These are phyloP conservation scores for Panagrolaimus sp. DNA, from an alignment of 1,140 invertebrate species.

Conservation along the genomic window DNA sequence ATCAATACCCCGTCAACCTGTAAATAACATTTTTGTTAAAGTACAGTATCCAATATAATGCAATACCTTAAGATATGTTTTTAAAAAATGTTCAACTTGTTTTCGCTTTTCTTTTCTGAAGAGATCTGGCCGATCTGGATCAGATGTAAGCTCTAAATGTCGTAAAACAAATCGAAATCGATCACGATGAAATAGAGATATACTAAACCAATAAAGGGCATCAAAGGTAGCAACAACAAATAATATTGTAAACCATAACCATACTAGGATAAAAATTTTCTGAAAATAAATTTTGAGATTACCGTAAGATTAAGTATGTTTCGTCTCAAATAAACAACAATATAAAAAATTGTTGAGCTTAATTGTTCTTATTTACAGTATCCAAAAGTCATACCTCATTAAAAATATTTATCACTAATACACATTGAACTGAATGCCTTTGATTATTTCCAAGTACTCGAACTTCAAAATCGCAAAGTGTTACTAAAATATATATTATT, in stretches of 20 bases:
- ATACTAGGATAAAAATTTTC: slow-evolving; percentile 62
- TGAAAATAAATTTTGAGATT: too few relatives aligned
- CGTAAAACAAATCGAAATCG: slow-evolving; percentile 56
- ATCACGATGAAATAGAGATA: slow-evolving; percentile 56
- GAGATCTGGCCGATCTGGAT: slow-evolving; percentile 55
- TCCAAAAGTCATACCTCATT: slow-evolving; percentile 56
- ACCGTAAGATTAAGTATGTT: too few relatives aligned
- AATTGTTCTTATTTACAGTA: not conserved
- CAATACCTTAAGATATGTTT: slow-evolving; percentile 57
- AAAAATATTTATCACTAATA: slow-evolving; percentile 64
- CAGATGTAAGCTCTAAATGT: slow-evolving; percentile 56
- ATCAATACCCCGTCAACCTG: slow-evolving; percentile 57
- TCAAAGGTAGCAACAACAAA: slow-evolving; percentile 60
- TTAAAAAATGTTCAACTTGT: slow-evolving; percentile 57
- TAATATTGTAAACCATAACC: slow-evolving; percentile 64
- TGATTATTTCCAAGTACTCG: slow-evolving; percentile 61
- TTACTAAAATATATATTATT: slow-evolving; percentile 44
- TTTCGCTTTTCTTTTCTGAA: slow-evolving; percentile 57
- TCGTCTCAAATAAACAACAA: too few relatives aligned
- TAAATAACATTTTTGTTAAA: not conserved
- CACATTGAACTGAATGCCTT: slow-evolving; percentile 61
- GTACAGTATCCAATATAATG: slow-evolving; percentile 15
- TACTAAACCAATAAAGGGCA: slow-evolving; percentile 56
- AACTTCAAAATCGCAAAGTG: slow-evolving; percentile 63
- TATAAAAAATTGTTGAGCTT: not conserved